Percentiles rank a stretch among this genome's conserved stretches.
phyloP scores from a whole-genome alignment of 2,888 invertebrate genomes.

The Lymantria dispar region DNA sequence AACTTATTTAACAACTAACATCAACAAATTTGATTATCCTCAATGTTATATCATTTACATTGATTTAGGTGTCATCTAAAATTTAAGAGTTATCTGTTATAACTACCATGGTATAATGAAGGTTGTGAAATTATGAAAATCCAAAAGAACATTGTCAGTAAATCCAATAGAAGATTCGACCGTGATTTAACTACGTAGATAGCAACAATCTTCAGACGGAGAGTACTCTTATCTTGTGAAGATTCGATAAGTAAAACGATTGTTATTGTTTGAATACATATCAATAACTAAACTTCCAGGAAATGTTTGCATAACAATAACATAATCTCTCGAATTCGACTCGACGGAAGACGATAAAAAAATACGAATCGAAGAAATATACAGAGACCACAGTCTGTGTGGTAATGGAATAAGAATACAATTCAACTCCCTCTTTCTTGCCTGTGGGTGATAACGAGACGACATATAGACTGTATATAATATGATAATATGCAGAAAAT shows the following conservation, averaged over 20 bases:
- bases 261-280: conserved; percentile 25
- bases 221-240: conserved; percentile 19
- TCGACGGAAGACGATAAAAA: background rate
- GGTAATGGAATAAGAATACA: too few relatives aligned
- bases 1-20: too few relatives aligned
- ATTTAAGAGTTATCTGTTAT: too few relatives aligned
- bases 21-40: too few relatives aligned
- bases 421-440: too few relatives aligned
- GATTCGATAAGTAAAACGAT: conserved; percentile 20
- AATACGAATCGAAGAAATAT: background rate
- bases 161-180: conserved; percentile 14
- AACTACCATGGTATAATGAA: too few relatives aligned
- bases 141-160: conserved; percentile 2
- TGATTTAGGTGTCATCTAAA: too few relatives aligned
- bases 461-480: too few relatives aligned
- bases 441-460: too few relatives aligned
- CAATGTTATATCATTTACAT: too few relatives aligned
- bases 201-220: conserved; percentile 16
- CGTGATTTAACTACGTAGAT: conserved; percentile 13
- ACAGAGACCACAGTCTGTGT: too few relatives aligned
- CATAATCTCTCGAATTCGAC: conserved; percentile 1
- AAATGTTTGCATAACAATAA: conserved; percentile 27
- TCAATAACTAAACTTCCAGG: conserved; percentile 3
- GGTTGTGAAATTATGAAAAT: background rate
- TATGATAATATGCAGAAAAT: too few relatives aligned